phyloP scores from a whole-genome alignment of 1,140 invertebrate genomes.

The Cyclargus thomasi region DNA sequence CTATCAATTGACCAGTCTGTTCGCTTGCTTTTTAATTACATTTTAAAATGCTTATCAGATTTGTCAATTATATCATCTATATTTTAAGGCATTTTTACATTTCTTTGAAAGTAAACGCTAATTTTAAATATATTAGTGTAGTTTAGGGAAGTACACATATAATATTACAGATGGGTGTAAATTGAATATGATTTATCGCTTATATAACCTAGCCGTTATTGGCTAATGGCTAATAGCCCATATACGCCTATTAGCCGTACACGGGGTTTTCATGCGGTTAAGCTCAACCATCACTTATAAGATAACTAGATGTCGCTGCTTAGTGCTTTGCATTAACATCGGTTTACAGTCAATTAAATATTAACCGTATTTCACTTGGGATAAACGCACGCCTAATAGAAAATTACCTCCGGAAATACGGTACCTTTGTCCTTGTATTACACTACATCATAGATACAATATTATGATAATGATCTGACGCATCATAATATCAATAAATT shows the following conservation, averaged over 20 bases:
- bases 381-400: background rate
- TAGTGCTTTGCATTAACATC: background rate
- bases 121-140: background rate
- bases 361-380: background rate
- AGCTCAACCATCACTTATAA: constrained; percentile 1
- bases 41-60: too few species aligned
- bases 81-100: too few species aligned
- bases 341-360: background rate
- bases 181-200: background rate
- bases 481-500: too few species aligned
- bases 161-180: background rate
- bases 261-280: background rate
- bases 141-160: background rate
- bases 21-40: too few species aligned
- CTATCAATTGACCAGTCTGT: too few species aligned
- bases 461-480: background rate
- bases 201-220: background rate
- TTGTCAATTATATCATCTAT: too few species aligned
- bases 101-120: too few species aligned
- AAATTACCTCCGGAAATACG: background rate
- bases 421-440: background rate
- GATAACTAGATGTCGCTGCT: background rate
- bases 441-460: too few species aligned
- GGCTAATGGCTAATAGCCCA: background rate
- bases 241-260: background rate